Evolutionary conservation across 30 jellyfish, hydroid and myxozoan species (phyloP), one percentile per base, ranked within the genome.

Genomic region (Sanderia malayensis): DNA sequence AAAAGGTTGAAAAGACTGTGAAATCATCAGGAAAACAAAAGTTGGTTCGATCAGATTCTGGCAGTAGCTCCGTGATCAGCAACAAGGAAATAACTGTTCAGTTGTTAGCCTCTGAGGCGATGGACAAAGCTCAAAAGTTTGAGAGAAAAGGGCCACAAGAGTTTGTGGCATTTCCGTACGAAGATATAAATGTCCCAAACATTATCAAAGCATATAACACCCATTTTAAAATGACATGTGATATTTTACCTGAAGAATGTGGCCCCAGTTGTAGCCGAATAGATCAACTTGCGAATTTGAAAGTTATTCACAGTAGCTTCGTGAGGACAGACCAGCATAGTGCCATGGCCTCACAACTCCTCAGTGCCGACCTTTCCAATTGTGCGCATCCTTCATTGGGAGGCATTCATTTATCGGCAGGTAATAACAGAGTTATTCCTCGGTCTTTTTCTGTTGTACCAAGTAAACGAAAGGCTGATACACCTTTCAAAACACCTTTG

Each of bases 71-170:
- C 25, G 19, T 67, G 4, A 41, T 67, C 80, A 67, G 24, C 30
- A 31, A 67, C 25, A 67, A 67, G 45, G 86, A 74, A 59, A 63
- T 65, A 23, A 74, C 70, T 10, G 84, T 78, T 8, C 89, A 78
- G 46, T 41, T 55, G 25, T 46, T 62, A 22, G 83, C 65, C 13
- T 26, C 79, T 20, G 83, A 46, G 63, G 59, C 89, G 3, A n/a
- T 84, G 4, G 89, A 75, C 32, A 78, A 78, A 29, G 89, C 89
- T 21, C 76, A 63, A 66, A 78, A 76, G 26, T 76, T 22, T 31
- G 88, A 76, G 26, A 33, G 83, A 19, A 44, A 31, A 30, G 89
- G 89, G 0, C 61, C 84, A 53, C 83, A 63, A 30, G 84, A 64
- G 34, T 79, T 67, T 67, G 90, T 65, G 26, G 68, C 46, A 18